A percentile compares a stretch with the other conserved stretches of the same genome.
These are phyloP conservation scores for Phocoena phocoena DNA, from an alignment of 2,113 vertebrate genomes.

Conservation along the genomic window DNA sequence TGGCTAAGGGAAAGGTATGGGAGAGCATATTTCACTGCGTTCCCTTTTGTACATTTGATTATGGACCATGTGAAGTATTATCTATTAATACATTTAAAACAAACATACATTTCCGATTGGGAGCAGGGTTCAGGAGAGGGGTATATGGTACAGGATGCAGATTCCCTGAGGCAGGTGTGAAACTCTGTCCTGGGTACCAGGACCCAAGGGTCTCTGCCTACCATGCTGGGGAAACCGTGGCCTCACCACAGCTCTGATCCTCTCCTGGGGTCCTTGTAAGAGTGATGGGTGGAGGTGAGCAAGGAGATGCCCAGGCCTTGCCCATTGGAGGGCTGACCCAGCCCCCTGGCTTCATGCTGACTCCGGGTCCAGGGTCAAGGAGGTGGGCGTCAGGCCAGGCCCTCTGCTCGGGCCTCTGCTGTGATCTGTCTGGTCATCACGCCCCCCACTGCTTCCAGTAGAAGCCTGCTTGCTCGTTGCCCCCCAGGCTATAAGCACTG, in stretches of 20 bases:
- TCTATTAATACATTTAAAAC: neutral
- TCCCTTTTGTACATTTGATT: neutral
- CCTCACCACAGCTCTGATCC: neutral
- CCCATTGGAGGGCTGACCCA: neutral
- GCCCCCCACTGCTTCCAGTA: neutral
- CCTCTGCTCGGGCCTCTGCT: neutral
- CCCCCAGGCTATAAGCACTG: rapidly evolving
- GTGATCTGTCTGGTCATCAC: neutral
- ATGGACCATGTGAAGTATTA: neutral
- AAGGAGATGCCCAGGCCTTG: neutral
- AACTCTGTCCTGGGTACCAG: neutral
- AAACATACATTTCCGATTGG: neutral
- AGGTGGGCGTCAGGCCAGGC: too few species aligned
- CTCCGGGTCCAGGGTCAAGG: neutral
- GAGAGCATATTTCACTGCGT: neutral
- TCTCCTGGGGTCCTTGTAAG: neutral
- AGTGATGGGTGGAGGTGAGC: neutral
- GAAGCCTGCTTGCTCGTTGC: neutral
- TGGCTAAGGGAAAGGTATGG: neutral
- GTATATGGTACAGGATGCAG: neutral
- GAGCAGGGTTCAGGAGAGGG: neutral
- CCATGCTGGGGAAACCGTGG: neutral
- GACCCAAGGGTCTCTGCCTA: neutral
- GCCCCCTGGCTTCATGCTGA: neutral
- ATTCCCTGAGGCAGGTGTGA: neutral